Evolutionary conservation across 2,113 vertebrate species (phyloP), one percentile per base, ranked within the genome.

Genomic region (Alces alces): DNA sequence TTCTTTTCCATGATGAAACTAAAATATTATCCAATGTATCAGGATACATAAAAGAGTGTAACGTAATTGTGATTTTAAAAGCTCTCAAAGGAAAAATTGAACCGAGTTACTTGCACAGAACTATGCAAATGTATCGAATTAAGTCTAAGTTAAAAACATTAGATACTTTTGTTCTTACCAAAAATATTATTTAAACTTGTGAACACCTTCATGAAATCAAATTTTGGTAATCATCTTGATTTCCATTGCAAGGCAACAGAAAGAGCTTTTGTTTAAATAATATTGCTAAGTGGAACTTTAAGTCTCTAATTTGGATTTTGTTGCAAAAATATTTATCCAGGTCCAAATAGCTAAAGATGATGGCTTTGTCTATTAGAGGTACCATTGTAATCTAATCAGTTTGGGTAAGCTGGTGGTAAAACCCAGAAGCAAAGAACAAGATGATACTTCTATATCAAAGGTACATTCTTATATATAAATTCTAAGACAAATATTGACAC

Each of bases 381-480:
- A 30, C 52, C 4, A 4, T 14, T 58, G 5, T 55, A 39, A 92
- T 89, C 57, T 93, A 86, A 70, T 93, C 39, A 94, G 2, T 2
- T 2, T n/a, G 90, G 83, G 36, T 88, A 25, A 0, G 1, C 21
- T 88, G 86, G 50, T 50, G 39, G 30, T 88, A n/a, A 33, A 97
- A 96, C 91, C 23, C 58, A 92, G 83, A 97, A 61, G 0, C 30
- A 91, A 15, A 93, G 36, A 33, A 89, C 76, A 89, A 94, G 86
- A 94, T 90, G 98, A 95, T 85, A 97, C 58, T 98, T 97, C 33
- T 9, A 0, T n/a, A 30, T 80, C 79, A 95, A 96, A 52, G 82
- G 47, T 95, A 97, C 33, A 98, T 73, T 94, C 82, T 92, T 98
- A 98, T 96, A 89, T 98, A 98, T 97, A 99, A 23, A 97, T 55